phyloP scores from a whole-genome alignment of 37 sponge, comb jelly and placozoan species.

The Chondrilla cf. caribensis region DNA sequence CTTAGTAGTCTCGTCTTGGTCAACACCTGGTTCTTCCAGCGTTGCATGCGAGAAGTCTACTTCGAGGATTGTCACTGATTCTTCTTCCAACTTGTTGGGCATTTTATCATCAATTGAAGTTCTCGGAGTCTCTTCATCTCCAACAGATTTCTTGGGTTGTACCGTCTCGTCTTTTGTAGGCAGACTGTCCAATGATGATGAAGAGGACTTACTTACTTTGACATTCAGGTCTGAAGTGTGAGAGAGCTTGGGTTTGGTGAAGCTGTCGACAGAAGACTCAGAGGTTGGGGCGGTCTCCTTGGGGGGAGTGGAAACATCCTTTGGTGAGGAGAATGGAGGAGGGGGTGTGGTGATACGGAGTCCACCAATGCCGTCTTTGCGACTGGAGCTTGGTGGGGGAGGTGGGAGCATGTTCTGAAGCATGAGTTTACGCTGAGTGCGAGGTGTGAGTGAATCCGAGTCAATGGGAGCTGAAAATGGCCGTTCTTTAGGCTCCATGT shows the following conservation, averaged over 20 bases:
- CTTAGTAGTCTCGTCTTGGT: not conserved
- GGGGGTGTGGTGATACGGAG: slow-evolving; percentile 9
- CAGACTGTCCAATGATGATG: not conserved
- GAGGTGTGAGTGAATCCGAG: not conserved
- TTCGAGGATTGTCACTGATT: not conserved
- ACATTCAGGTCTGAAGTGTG: not conserved
- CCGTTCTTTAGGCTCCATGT: not conserved
- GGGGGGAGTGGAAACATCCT: slow-evolving; percentile 16
- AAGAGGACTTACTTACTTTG: not conserved
- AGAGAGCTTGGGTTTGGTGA: not conserved
- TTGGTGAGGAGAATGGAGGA: slow-evolving; percentile 35
- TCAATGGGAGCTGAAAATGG: slow-evolving; percentile 33
- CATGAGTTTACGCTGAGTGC: not conserved
- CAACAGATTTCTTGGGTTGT: too few relatives aligned
- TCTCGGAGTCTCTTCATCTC: not conserved
- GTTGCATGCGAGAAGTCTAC: not conserved
- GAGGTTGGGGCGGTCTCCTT: slow-evolving; percentile 5
- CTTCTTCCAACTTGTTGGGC: not conserved
- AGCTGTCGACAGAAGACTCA: slow-evolving; percentile 8
- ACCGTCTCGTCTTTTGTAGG: not conserved
- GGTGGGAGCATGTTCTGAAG: slow-evolving; percentile 33
- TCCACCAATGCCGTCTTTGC: not conserved
- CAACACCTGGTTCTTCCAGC: not conserved
- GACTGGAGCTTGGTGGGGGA: not conserved
- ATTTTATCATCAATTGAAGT: not conserved